Evolutionary conservation across 2,797 vertebrate species (phyloP), one percentile per base, ranked within the genome.

Genomic region (Toxotes lorentzi): DNA sequence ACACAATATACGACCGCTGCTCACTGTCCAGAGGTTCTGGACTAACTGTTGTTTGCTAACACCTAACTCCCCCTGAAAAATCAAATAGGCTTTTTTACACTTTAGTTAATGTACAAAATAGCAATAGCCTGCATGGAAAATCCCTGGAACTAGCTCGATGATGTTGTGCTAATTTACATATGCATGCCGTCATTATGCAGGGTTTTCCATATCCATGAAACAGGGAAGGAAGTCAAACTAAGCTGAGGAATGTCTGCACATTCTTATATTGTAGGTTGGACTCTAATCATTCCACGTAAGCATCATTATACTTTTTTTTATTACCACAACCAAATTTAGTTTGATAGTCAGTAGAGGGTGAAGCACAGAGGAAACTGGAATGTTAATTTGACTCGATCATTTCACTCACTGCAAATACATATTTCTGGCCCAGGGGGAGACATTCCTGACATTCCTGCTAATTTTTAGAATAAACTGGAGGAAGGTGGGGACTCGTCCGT

Each of bases 371-470:
- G 14, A 40, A 78, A 57, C 35, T 64, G 72, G 79, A 84, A 85
- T 85, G 64, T 66, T 75, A 82, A 88, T 86, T 72, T 79, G 32
- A 5, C 38, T 19, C 0, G n/a, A 24, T 12, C 50, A 41, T 56
- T 76, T 69, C 30, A 57, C 67, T 73, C 4, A 7, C 78, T 84
- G 70, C 71, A 78, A 82, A 81, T 69, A 72, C 68, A 57, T 23
- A 66, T 69, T 72, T 64, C 30, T 54, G 57, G 50, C 57, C 35
- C 47, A 13, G 63, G 57, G 38, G 63, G 63, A 58, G 67, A 73
- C 64, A 79, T 84, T 83, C 72, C 62, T 74, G 64, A 76, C 79
- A 80, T 88, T 83, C 82, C 79, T 47, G 62, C 61, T 65, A n/a
- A n/a, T 76, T 77, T 82, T 79, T 30, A 60, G 21, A 78, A 50